phyloP scores from a whole-genome alignment of 2,113 vertebrate species.

The Macrotis lagotis region DNA sequence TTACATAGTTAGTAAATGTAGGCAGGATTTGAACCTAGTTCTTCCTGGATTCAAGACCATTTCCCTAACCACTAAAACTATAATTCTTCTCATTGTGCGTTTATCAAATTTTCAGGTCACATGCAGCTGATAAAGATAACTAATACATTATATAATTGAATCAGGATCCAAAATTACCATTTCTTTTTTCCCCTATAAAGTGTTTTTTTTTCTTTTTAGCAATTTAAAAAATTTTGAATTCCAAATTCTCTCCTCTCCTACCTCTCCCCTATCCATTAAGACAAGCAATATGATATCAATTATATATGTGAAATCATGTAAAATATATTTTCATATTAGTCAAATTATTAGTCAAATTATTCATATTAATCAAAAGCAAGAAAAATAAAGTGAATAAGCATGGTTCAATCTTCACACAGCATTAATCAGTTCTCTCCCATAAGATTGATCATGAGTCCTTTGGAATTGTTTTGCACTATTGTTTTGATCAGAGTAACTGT shows the following conservation, averaged over 20 bases:
- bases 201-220: background rate
- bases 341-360: no score
- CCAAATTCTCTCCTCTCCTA: background rate
- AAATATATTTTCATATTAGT: background rate
- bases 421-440: background rate
- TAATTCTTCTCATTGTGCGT: background rate
- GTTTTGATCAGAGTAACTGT: background rate
- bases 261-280: background rate
- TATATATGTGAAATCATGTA: background rate
- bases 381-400: background rate
- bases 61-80: background rate
- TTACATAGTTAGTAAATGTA: background rate
- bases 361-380: background rate
- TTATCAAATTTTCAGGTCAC: background rate
- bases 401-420: background rate
- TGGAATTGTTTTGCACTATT: background rate
- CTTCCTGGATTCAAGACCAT: background rate
- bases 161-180: background rate
- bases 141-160: background rate
- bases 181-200: background rate
- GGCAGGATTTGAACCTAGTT: background rate
- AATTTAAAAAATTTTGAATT: background rate
- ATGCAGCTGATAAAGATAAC: background rate
- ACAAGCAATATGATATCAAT: background rate
- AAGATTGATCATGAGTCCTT: background rate